phyloP scores from a whole-genome alignment of 1,140 invertebrate genomes.

The Microvelia longipes region DNA sequence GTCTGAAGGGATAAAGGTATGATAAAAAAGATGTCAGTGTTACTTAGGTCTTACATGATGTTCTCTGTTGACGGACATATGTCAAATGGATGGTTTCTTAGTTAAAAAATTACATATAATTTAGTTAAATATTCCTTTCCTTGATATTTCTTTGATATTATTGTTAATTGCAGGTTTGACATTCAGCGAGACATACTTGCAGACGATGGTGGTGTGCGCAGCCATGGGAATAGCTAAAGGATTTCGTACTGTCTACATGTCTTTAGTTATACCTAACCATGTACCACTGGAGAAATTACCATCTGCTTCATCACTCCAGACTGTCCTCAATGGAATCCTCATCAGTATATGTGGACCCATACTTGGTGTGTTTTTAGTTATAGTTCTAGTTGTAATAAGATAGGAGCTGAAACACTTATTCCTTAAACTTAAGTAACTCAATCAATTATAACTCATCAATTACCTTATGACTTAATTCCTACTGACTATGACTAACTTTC shows the following conservation, averaged over 20 bases:
- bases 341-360: conserved; percentile 42
- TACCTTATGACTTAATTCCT: neutral
- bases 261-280: conserved; percentile 47
- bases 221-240: conserved; percentile 47
- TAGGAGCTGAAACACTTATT: neutral
- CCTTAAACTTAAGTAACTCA: neutral
- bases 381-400: too few species aligned
- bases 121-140: too few species aligned
- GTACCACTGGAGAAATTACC: conserved; percentile 46
- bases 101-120: too few species aligned
- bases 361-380: conserved; percentile 44
- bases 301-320: conserved; percentile 45
- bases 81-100: too few species aligned
- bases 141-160: neutral
- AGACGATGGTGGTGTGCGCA: conserved; percentile 20
- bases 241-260: conserved; percentile 48
- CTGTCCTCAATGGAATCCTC: conserved; percentile 37
- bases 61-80: too few species aligned
- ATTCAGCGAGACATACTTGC: neutral
- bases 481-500: neutral
- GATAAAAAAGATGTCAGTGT: too few species aligned
- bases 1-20: too few species aligned
- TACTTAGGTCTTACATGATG: too few species aligned
- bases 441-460: neutral
- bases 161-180: neutral